Percentiles rank a stretch among this genome's conserved stretches.
Evolutionary conservation across 2,888 invertebrate genomes (phyloP).

Genomic region (Adela reaumurella): DNA sequence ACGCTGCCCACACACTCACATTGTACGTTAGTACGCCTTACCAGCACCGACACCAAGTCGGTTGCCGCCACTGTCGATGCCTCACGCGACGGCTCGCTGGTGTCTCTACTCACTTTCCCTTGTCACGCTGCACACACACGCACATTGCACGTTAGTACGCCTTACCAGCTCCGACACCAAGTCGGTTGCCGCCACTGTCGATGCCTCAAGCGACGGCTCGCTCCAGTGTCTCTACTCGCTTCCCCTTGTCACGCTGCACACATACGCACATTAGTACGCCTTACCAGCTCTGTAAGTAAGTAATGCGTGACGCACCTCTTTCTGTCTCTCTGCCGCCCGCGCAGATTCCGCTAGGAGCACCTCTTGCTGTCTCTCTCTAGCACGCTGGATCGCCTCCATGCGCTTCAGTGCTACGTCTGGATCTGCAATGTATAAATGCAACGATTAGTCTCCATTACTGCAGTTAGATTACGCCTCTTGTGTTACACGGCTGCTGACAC

Average conservation of each 20-base stretch:
- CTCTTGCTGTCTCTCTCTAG: constrained; percentile 30
- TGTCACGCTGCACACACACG: no score
- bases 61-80: no score
- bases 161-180: constrained; percentile 17
- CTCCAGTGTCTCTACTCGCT: constrained; percentile 23
- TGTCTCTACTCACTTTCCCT: no score
- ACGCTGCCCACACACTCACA: no score
- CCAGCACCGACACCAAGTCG: no score
- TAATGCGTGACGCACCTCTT: constrained; percentile 20
- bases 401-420: constrained; percentile 29
- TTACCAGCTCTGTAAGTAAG: neutral
- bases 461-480: neutral
- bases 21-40: no score
- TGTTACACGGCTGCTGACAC: no score
- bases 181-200: constrained; percentile 18
- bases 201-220: constrained; percentile 28
- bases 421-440: constrained; percentile 23
- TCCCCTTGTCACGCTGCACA: constrained; percentile 31
- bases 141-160: no score
- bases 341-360: constrained; percentile 23
- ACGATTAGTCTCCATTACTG: neutral
- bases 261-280: neutral
- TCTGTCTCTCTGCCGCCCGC: constrained; percentile 24
- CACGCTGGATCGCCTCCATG: constrained; percentile 33
- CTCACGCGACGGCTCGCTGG: no score